Conservation (phyloP, 2,888 invertebrate species). For the Anorthoa munda region DNA sequence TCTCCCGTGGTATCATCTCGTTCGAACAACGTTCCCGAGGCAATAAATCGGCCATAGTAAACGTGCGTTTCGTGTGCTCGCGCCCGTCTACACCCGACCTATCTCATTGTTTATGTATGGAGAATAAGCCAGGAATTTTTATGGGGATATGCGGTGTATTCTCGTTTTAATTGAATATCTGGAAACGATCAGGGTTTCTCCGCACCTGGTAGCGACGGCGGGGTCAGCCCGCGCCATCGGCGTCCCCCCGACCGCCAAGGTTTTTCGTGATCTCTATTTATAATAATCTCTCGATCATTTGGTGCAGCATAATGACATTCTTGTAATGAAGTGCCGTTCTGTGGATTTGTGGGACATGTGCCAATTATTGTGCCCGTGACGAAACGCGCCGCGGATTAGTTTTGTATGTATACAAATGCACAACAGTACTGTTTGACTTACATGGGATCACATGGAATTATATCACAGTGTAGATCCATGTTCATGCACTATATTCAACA, state of each 20-base stretch:
- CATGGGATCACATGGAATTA: slow-evolving; percentile 69
- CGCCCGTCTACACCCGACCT: slow-evolving; percentile 89
- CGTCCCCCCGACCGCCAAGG: slow-evolving; percentile 83
- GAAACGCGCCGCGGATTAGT: slow-evolving; percentile 80
- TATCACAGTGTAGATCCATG: slow-evolving; percentile 44
- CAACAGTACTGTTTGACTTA: slow-evolving; percentile 73
- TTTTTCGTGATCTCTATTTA: slow-evolving; percentile 88
- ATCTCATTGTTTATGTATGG: slow-evolving; percentile 91
- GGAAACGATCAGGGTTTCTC: slow-evolving; percentile 73
- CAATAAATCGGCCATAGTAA: slow-evolving; percentile 89
- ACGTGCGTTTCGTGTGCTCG: slow-evolving; percentile 89
- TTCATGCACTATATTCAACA: slow-evolving; percentile 31
- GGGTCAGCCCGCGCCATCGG: slow-evolving; percentile 76
- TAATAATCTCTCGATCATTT: slow-evolving; percentile 88
- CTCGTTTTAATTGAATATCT: slow-evolving; percentile 83
- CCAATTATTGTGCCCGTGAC: slow-evolving; percentile 88
- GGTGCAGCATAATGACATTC: slow-evolving; percentile 89
- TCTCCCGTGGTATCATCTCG: slow-evolving; percentile 79
- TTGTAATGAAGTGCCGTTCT: slow-evolving; percentile 88
- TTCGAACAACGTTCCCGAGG: slow-evolving; percentile 79
- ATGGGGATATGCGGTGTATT: slow-evolving; percentile 83
- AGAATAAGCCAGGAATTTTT: slow-evolving; percentile 89
- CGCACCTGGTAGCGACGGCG: slow-evolving; percentile 72
- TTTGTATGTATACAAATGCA: slow-evolving; percentile 86
- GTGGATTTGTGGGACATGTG: slow-evolving; percentile 89